phyloP scores from a whole-genome alignment of 2,113 vertebrate species.

The Chlorocebus sabaeus region DNA sequence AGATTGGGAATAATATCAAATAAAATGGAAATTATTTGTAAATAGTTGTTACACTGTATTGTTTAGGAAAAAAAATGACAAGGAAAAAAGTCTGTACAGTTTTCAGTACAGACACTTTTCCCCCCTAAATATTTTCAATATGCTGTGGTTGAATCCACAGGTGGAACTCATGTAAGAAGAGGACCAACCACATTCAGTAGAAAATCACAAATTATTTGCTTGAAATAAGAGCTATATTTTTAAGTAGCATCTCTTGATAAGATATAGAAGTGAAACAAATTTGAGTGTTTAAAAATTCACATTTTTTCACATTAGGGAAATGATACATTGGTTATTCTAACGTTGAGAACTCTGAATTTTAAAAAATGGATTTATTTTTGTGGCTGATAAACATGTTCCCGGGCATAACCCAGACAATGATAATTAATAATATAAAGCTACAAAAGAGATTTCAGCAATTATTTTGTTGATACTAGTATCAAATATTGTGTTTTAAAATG shows the following conservation, averaged over 20 bases:
- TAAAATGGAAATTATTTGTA: background rate
- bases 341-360: background rate
- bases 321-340: background rate
- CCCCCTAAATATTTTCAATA: background rate
- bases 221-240: no score
- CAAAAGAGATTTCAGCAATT: slow-evolving; percentile 1
- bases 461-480: background rate
- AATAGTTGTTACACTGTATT: background rate
- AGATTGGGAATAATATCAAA: background rate
- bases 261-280: background rate
- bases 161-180: background rate
- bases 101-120: background rate
- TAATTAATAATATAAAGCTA: background rate
- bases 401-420: background rate
- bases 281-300: background rate
- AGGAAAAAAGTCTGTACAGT: background rate
- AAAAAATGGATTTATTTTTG: background rate
- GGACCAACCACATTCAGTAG: background rate
- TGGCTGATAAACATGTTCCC: background rate
- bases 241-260: background rate
- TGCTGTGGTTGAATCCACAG: background rate
- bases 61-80: background rate
- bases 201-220: background rate
- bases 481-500: background rate
- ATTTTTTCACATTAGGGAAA: background rate